phyloP scores from a whole-genome alignment of 1,140 invertebrate species.

The Drosophila pseudoananassae region DNA sequence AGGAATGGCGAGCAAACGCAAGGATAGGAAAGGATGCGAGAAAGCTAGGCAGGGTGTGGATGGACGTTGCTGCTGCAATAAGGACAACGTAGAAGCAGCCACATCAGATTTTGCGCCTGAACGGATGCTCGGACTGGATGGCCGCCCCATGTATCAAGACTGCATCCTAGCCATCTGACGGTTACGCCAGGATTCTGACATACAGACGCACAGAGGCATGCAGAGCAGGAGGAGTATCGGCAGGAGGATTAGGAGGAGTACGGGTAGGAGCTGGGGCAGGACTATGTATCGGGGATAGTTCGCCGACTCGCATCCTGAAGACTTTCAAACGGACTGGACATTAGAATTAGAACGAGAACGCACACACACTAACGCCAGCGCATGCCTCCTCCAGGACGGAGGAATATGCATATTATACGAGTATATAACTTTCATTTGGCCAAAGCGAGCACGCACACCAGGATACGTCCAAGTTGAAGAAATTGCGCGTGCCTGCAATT shows the following conservation, averaged over 20 bases:
- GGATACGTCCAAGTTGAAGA: constrained; percentile 59
- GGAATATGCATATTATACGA: constrained; percentile 65
- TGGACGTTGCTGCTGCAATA: constrained; percentile 26
- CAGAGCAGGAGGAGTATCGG: background rate
- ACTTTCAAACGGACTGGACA: constrained; percentile 66
- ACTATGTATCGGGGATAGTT: constrained; percentile 33
- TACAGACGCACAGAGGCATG: constrained; percentile 8
- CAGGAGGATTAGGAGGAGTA: background rate
- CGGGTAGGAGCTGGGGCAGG: constrained; percentile 2
- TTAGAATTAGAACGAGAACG: constrained; percentile 60
- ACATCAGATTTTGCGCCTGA: constrained; percentile 64
- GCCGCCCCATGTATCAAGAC: constrained; percentile 64
- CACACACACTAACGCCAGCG: constrained; percentile 25
- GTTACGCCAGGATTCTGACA: constrained; percentile 26
- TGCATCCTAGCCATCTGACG: constrained; percentile 64
- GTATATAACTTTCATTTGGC: constrained; percentile 58
- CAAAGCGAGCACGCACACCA: constrained; percentile 16
- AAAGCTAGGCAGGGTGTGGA: too few species aligned
- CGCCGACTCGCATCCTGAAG: constrained; percentile 53
- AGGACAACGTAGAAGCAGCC: constrained; percentile 55
- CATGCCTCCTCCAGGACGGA: constrained; percentile 28
- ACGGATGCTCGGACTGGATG: constrained; percentile 52
- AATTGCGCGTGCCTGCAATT: constrained; percentile 57
- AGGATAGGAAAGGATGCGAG: constrained; percentile 16
- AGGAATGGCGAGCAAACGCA: background rate